Evolutionary conservation across 2,113 vertebrate species (phyloP).

Genomic region (Thunnus maccoyii): DNA sequence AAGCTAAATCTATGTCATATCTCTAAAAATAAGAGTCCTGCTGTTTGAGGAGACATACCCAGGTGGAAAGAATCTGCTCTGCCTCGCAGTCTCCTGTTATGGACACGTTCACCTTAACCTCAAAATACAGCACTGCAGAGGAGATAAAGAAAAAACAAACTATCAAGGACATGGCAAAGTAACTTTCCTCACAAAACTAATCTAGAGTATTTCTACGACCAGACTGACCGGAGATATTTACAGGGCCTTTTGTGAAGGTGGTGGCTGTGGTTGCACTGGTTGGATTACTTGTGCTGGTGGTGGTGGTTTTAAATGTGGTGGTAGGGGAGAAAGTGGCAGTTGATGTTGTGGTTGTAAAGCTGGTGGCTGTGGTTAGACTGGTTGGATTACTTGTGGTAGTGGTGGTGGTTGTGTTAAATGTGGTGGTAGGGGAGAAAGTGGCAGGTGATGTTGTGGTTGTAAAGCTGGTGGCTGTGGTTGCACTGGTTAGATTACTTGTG

Average conservation of each 20-base stretch:
- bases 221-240: slow-evolving; percentile 55
- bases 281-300: background rate
- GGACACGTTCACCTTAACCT: slow-evolving; percentile 76
- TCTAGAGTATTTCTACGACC: background rate
- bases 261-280: background rate
- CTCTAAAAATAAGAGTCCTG: background rate
- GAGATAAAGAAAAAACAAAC: slow-evolving; percentile 8
- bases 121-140: slow-evolving; percentile 76
- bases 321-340: background rate
- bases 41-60: slow-evolving; percentile 71
- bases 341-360: background rate
- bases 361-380: background rate
- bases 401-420: background rate
- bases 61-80: slow-evolving; percentile 57
- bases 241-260: slow-evolving; percentile 4
- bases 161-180: background rate
- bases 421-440: background rate
- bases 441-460: background rate
- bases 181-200: background rate
- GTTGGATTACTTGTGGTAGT: background rate
- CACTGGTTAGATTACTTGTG: background rate
- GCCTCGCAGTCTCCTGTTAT: slow-evolving; percentile 63
- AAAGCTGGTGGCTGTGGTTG: background rate
- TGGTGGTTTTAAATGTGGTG: background rate
- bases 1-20: background rate